Evolutionary conservation across 2,888 invertebrate genomes (phyloP), one percentile per base, ranked within the genome.

Genomic region (Drosophila putrida): DNA sequence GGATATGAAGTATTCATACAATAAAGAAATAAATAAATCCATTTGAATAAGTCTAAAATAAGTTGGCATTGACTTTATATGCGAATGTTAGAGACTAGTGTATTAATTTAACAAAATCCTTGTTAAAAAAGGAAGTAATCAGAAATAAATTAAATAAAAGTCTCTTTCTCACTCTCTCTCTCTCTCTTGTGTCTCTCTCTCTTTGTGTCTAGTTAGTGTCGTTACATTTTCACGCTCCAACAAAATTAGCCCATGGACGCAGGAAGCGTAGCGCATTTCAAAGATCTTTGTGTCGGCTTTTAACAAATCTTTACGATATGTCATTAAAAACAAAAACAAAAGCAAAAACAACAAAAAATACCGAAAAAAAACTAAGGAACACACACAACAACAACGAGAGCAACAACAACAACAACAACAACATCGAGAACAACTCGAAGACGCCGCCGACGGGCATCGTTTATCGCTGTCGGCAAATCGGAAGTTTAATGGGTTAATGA

Each of bases 401-500:
- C n/a, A 33, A 54, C 4, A 27, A 38, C 31, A 55, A 51, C 38
- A 47, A 59, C 27, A 25, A 20, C 47, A 38, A 55, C 11, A 57
- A 20, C 44, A 62, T 46, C 36, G 53, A 47, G 5, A 53, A 15
- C 38, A 41, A 41, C 36, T 65, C 33, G 59, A 63, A 55, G 53
- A 50, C 46, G 60, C 53, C 54, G 68, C 60, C 66, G 69, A 59
- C 66, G 68, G 70, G 72, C 73, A 57, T 68, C 89, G 81, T 89
- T 89, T 89, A 86, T 89, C 88, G 86, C 80, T 78, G 89, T 78
- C 88, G 88, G 88, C 82, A 86, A 89, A 86, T 86, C 86, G 86
- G 86, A 86, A 86, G 86, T 86, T 86, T 86, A 86, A 86, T 86
- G 86, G 86, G 86, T 86, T 86, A 86, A 86, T 89, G 88, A 88